Conservation (phyloP, 2,797 vertebrate species). For the Sternarchorhynchus goeldii region DNA sequence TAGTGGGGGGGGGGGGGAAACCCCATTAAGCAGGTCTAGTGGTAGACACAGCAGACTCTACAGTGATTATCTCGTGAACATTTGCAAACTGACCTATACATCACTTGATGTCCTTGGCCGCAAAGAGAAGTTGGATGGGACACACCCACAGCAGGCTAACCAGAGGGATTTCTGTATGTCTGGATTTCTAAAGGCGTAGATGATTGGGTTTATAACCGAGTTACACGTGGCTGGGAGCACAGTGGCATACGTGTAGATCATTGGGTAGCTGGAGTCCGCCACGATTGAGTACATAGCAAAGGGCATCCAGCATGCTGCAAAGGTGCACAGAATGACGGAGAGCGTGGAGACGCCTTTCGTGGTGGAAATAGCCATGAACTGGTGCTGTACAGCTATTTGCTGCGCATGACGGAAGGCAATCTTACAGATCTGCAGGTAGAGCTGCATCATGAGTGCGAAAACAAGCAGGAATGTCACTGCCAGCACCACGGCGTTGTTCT, state of each 20-base stretch:
- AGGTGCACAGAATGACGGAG: conserved; percentile 86
- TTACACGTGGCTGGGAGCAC: conserved; percentile 86
- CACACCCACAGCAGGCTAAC: conserved; percentile 86
- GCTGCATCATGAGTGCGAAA: conserved; percentile 89
- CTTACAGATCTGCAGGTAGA: conserved; percentile 91
- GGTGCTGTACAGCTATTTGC: conserved; percentile 92
- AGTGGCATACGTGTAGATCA: conserved; percentile 85
- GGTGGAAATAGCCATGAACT: conserved; percentile 86
- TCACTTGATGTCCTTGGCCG: conserved; percentile 89
- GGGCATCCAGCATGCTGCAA: conserved; percentile 90
- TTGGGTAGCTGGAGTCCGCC: conserved; percentile 85
- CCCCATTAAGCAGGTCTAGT: conserved; percentile 1
- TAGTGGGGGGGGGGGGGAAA: background rate
- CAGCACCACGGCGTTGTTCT: conserved; percentile 84
- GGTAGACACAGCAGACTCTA: conserved; percentile 40
- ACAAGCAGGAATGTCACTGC: conserved; percentile 86
- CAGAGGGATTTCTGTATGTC: conserved; percentile 91
- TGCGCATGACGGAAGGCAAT: conserved; percentile 90
- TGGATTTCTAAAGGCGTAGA: conserved; percentile 90
- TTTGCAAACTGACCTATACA: conserved; percentile 74
- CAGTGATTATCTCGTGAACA: conserved; percentile 21
- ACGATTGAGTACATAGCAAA: conserved; percentile 88
- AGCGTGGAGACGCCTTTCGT: conserved; percentile 90
- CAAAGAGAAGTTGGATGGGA: conserved; percentile 81
- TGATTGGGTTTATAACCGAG: conserved; percentile 89